A percentile compares a stretch with the other conserved stretches of the same genome.
These are phyloP conservation scores for Rafetus swinhoei DNA, from an alignment of 2,113 vertebrate genomes.

Conservation along the genomic window DNA sequence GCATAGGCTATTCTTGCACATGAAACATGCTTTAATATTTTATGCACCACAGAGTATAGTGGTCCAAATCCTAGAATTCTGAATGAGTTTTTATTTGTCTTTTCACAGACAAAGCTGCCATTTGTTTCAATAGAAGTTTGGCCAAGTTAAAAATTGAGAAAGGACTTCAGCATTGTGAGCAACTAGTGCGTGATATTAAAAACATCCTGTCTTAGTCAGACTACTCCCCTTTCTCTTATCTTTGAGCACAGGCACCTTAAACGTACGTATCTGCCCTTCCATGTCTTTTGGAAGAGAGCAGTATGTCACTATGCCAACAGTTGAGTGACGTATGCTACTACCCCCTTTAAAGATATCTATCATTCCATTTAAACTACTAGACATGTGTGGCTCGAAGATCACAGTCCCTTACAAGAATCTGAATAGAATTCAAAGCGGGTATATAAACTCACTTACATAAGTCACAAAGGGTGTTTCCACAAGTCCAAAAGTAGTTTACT, in stretches of 20 bases:
- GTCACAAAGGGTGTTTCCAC: slow-evolving; percentile 20
- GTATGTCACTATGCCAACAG: slow-evolving; percentile 18
- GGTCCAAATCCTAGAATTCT: background rate
- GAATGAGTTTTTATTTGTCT: background rate
- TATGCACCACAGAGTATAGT: background rate
- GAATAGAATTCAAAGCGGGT: accelerated
- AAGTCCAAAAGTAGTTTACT: background rate
- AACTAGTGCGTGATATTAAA: background rate
- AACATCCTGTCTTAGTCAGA: accelerated
- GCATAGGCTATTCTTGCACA: background rate
- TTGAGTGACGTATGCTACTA: slow-evolving; percentile 4
- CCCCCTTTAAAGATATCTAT: slow-evolving; percentile 7
- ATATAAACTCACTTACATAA: background rate
- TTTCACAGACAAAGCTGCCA: background rate
- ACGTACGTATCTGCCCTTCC: background rate
- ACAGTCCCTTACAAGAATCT: accelerated
- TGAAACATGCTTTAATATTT: accelerated
- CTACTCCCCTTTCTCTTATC: slow-evolving; percentile 57
- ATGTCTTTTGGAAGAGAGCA: background rate
- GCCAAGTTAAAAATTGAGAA: background rate
- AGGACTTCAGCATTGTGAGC: background rate
- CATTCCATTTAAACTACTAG: accelerated
- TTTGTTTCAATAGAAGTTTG: background rate
- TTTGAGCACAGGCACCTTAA: slow-evolving; percentile 32
- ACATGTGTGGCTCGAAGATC: accelerated